A percentile compares a stretch with the other conserved stretches of the same genome.
phyloP scores from a whole-genome alignment of 2,797 vertebrate genomes.

The Argyrosomus regius region DNA sequence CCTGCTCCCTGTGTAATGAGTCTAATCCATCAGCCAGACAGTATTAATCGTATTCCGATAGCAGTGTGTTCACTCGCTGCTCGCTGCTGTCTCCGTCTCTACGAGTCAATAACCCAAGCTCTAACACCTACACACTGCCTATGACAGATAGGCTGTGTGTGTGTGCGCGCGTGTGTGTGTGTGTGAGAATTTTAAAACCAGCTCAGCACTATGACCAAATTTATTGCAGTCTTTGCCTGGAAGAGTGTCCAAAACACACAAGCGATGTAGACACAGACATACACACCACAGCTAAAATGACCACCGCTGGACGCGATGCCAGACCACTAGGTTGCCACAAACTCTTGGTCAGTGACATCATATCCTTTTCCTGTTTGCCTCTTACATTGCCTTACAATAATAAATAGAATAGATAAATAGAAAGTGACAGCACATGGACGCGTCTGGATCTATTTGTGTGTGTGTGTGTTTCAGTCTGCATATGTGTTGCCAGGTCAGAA shows the following conservation, averaged over 20 bases:
- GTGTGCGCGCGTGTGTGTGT: constrained; percentile 26
- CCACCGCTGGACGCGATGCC: constrained; percentile 64
- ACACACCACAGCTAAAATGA: constrained; percentile 80
- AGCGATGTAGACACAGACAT: constrained; percentile 66
- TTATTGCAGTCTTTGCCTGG: constrained; percentile 74
- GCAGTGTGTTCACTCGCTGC: constrained; percentile 77
- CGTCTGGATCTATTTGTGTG: constrained; percentile 46
- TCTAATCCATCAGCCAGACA: constrained; percentile 85
- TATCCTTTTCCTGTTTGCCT: constrained; percentile 83
- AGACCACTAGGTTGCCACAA: constrained; percentile 76
- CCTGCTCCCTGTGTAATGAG: constrained; percentile 79
- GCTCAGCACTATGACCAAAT: constrained; percentile 78
- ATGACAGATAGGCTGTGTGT: constrained; percentile 57
- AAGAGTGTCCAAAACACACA: constrained; percentile 78
- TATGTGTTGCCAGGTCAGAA: constrained; percentile 61
- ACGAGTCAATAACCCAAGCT: constrained; percentile 79
- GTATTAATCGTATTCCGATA: constrained; percentile 85
- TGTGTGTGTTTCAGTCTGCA: constrained; percentile 28
- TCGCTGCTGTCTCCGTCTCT: constrained; percentile 78
- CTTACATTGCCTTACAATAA: constrained; percentile 69
- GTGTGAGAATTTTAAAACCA: constrained; percentile 69
- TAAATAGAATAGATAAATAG: constrained; percentile 78
- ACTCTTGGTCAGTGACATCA: constrained; percentile 75
- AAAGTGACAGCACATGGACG: constrained; percentile 69
- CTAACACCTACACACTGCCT: constrained; percentile 74